These are phyloP conservation scores for Trachelus troglodyta DNA, from an alignment of 2,888 invertebrate genomes.

Conservation along the genomic window DNA sequence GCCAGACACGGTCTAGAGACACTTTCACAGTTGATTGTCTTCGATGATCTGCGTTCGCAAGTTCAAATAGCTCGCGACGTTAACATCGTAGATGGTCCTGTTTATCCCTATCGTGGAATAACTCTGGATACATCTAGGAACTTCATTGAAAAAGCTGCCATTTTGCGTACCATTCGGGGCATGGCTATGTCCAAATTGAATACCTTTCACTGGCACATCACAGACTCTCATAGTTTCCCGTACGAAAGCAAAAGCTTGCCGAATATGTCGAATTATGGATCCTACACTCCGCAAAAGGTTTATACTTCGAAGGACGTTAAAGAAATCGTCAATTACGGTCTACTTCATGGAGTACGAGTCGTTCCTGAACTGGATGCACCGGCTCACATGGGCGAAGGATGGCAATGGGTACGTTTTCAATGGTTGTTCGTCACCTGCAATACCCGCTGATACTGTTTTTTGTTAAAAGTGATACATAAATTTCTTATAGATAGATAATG, in stretches of 20 bases:
- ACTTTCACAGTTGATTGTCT: conserved; percentile 75
- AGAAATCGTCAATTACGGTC: conserved; percentile 75
- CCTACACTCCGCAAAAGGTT: conserved; percentile 80
- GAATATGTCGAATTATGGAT: conserved; percentile 79
- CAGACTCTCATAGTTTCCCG: conserved; percentile 95
- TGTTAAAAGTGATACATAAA: not conserved
- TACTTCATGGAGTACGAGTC: conserved; percentile 83
- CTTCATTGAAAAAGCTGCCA: conserved; percentile 78
- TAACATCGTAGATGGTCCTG: conserved; percentile 80
- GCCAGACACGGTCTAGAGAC: conserved; percentile 77
- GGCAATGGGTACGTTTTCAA: conserved; percentile 70
- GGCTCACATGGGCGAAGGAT: conserved; percentile 89
- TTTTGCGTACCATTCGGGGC: conserved; percentile 83
- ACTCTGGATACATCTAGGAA: conserved; percentile 92
- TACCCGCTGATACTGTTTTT: not conserved
- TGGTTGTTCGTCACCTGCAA: conserved; percentile 31
- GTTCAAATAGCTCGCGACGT: conserved; percentile 74
- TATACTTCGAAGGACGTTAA: conserved; percentile 65
- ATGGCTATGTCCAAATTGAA: conserved; percentile 94
- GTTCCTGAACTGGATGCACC: conserved; percentile 94
- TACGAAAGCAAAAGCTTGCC: conserved; percentile 82
- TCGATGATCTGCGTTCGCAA: conserved; percentile 73
- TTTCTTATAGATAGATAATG: conserved; percentile 40
- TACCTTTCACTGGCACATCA: conserved; percentile 95
- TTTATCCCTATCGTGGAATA: conserved; percentile 89